These are phyloP conservation scores for Achroia grisella DNA, from an alignment of 1,140 invertebrate species.

Conservation along the genomic window DNA sequence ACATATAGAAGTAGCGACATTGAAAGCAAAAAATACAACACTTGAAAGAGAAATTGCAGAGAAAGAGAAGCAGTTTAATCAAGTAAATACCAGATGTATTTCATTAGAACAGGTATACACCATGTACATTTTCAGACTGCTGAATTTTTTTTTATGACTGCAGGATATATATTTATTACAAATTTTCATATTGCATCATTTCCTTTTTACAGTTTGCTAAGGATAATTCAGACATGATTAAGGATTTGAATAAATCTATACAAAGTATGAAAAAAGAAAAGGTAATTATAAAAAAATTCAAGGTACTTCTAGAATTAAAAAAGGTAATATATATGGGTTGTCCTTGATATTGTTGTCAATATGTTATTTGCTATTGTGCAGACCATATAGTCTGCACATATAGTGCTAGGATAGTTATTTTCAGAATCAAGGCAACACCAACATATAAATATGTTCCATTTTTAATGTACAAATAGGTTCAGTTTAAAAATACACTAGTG, in stretches of 20 bases:
- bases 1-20: slow-evolving; percentile 74
- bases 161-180: too few relatives aligned
- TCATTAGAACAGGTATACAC: slow-evolving; percentile 64
- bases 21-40: slow-evolving; percentile 76
- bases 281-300: slow-evolving; percentile 40
- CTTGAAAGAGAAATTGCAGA: slow-evolving; percentile 70
- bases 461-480: too few relatives aligned
- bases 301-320: too few relatives aligned
- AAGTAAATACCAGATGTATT: slow-evolving; percentile 36
- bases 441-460: too few relatives aligned
- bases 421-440: too few relatives aligned
- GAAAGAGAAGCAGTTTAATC: slow-evolving; percentile 45
- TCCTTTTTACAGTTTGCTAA: slow-evolving; percentile 45
- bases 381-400: too few relatives aligned
- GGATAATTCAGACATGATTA: slow-evolving; percentile 53
- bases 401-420: too few relatives aligned
- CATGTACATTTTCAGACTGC: too few relatives aligned
- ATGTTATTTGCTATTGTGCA: too few relatives aligned
- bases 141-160: slow-evolving; percentile 3
- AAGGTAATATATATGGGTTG: too few relatives aligned
- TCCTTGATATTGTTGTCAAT: too few relatives aligned
- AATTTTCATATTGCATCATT: slow-evolving; percentile 6
- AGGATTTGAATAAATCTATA: slow-evolving; percentile 52
- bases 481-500: too few relatives aligned
- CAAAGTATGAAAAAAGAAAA: slow-evolving; percentile 59